Percentiles rank a stretch among this genome's conserved stretches.
These are phyloP conservation scores for Lepidurus apus DNA, from an alignment of 1,140 invertebrate species.

Conservation along the genomic window DNA sequence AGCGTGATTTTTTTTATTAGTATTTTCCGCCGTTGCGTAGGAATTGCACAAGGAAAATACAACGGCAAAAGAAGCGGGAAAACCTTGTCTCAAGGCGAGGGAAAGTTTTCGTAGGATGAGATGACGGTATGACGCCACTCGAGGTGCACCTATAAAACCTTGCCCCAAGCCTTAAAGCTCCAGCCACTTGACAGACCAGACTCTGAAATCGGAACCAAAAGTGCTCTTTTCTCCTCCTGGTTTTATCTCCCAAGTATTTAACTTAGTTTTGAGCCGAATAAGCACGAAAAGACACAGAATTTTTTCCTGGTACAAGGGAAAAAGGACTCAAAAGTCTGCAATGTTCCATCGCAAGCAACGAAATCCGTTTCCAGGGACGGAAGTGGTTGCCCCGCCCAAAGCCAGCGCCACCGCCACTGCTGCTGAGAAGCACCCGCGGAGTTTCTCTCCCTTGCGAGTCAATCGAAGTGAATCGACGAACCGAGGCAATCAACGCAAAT, in stretches of 20 bases:
- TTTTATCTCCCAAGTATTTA: too few relatives aligned
- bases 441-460: constrained; percentile 9
- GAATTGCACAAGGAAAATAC: too few relatives aligned
- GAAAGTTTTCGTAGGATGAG: background rate
- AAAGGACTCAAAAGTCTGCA: background rate
- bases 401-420: background rate
- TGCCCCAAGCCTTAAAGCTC: background rate
- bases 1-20: too few relatives aligned
- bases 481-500: background rate
- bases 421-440: background rate
- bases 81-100: background rate
- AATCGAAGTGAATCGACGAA: constrained; percentile 23
- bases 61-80: background rate
- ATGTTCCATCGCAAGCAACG: constrained; percentile 30
- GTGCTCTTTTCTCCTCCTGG: too few relatives aligned
- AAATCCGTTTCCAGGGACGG: constrained; percentile 13
- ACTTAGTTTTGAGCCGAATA: background rate
- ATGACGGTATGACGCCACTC: background rate
- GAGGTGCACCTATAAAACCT: background rate
- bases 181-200: too few relatives aligned
- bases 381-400: background rate
- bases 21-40: too few relatives aligned
- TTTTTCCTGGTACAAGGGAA: background rate
- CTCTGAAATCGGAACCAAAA: too few relatives aligned
- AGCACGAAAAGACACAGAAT: background rate